These are phyloP conservation scores for Aphidius colemani DNA, from an alignment of 2,888 invertebrate genomes.

Conservation along the genomic window DNA sequence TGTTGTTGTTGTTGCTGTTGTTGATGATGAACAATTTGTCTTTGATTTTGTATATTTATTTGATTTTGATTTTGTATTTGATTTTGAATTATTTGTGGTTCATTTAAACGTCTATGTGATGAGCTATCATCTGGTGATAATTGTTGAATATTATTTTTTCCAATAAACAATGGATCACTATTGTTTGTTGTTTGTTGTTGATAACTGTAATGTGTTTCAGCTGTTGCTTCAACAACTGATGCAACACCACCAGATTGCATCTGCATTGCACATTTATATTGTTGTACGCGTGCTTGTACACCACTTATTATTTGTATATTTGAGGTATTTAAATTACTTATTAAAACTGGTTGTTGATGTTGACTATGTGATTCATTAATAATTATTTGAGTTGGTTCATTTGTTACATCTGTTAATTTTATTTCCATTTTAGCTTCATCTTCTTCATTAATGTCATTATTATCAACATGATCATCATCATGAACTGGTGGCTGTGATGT, in stretches of 20 bases:
- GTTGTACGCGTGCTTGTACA: constrained; percentile 58
- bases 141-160: constrained; percentile 37
- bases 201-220: constrained; percentile 58
- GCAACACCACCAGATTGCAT: constrained; percentile 57
- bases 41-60: constrained; percentile 41
- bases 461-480: constrained; percentile 48
- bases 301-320: constrained; percentile 61
- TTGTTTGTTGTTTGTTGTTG: constrained; percentile 52
- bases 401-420: neutral
- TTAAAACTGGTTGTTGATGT: constrained; percentile 54
- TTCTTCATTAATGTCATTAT: constrained; percentile 41
- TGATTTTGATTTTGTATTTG: constrained; percentile 55
- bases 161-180: no score
- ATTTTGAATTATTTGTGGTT: constrained; percentile 46
- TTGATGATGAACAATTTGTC: constrained; percentile 23
- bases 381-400: constrained; percentile 37
- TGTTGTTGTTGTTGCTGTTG: constrained; percentile 38
- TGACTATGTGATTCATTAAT: constrained; percentile 40
- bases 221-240: constrained; percentile 58
- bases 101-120: constrained; percentile 50
- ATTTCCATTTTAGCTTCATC: neutral
- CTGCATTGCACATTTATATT: constrained; percentile 61
- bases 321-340: constrained; percentile 55
- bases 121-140: constrained; percentile 48
- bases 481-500: constrained; percentile 32